These are phyloP conservation scores for Cactoblastis cactorum DNA, from an alignment of 2,888 invertebrate genomes.

Conservation along the genomic window DNA sequence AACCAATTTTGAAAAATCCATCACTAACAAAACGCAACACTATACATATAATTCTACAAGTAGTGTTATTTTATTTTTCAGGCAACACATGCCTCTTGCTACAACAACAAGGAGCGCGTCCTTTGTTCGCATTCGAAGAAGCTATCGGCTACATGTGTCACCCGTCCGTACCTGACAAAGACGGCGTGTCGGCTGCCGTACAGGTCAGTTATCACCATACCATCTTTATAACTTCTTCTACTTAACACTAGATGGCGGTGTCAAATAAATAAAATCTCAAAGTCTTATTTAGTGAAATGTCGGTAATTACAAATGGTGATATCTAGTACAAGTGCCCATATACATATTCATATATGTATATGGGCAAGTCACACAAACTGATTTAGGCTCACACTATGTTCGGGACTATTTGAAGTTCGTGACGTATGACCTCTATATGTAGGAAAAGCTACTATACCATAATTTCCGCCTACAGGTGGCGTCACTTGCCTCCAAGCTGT, in stretches of 20 bases:
- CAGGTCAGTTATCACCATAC: slow-evolving; percentile 39
- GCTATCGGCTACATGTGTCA: slow-evolving; percentile 99
- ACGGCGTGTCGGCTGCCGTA: slow-evolving; percentile 95
- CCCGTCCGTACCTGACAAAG: slow-evolving; percentile 94
- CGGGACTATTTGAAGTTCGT: too few relatives aligned
- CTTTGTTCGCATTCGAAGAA: slow-evolving; percentile 98
- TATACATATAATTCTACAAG: background rate
- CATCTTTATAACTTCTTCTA: background rate
- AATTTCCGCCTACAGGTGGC: slow-evolving; percentile 46
- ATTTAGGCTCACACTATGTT: too few relatives aligned
- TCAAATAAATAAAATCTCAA: too few relatives aligned
- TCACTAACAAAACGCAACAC: background rate
- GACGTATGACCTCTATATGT: too few relatives aligned
- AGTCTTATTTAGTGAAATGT: too few relatives aligned
- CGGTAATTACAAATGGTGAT: too few relatives aligned
- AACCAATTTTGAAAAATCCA: too few relatives aligned
- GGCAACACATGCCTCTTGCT: slow-evolving; percentile 88
- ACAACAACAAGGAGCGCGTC: slow-evolving; percentile 83
- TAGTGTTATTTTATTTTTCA: slow-evolving; percentile 32
- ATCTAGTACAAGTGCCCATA: too few relatives aligned
- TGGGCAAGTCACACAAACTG: too few relatives aligned
- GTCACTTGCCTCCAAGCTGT: slow-evolving; percentile 79
- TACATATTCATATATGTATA: too few relatives aligned
- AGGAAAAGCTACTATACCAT: background rate
- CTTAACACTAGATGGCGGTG: too few relatives aligned